A percentile compares a stretch with the other conserved stretches of the same genome.
These are phyloP conservation scores for Alethe diademata DNA, from an alignment of 2,113 vertebrate species.

Conservation along the genomic window DNA sequence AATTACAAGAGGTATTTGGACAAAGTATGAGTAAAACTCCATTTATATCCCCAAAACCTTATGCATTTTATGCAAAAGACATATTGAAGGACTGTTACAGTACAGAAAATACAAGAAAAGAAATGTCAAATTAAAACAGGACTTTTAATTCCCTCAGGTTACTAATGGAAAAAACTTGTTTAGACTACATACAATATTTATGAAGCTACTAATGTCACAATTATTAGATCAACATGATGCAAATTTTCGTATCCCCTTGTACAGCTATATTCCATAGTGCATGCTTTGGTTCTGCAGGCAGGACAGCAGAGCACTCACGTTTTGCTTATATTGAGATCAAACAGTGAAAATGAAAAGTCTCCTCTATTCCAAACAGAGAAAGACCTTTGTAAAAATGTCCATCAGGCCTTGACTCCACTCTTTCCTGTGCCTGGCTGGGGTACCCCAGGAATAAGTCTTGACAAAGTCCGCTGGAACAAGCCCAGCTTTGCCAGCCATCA, in stretches of 20 bases:
- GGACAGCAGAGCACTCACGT: slow-evolving; percentile 19
- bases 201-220: slow-evolving; percentile 81
- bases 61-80: slow-evolving; percentile 97
- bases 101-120: slow-evolving; percentile 90
- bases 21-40: slow-evolving; percentile 98
- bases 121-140: slow-evolving; percentile 69
- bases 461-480: background rate
- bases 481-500: background rate
- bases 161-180: slow-evolving; percentile 82
- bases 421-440: background rate
- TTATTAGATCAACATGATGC: slow-evolving; percentile 75
- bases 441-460: background rate
- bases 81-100: slow-evolving; percentile 87
- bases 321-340: slow-evolving; percentile 62
- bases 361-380: background rate
- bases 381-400: background rate
- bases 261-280: slow-evolving; percentile 71
- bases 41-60: slow-evolving; percentile 98
- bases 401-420: background rate
- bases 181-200: slow-evolving; percentile 85
- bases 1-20: slow-evolving; percentile 99
- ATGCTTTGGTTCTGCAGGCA: slow-evolving; percentile 76
- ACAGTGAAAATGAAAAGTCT: background rate
- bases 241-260: slow-evolving; percentile 68
- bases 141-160: slow-evolving; percentile 77